Conservation (phyloP, 2,797 vertebrate genomes). For the Manis pentadactyla region DNA sequence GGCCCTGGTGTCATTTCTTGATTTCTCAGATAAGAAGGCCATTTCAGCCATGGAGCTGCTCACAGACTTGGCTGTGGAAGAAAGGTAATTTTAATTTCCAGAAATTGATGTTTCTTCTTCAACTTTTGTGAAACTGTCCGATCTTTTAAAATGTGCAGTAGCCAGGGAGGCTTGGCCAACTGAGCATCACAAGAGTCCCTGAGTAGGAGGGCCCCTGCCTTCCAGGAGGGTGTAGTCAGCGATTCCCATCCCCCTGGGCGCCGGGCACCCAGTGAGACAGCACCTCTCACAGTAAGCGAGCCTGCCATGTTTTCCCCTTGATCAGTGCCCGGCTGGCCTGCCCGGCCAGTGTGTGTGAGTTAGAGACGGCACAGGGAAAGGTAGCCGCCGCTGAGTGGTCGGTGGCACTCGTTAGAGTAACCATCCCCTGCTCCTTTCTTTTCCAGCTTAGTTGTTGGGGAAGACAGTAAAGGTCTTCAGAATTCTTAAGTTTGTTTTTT, state of each 20-base stretch:
- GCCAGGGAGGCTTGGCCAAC: neutral
- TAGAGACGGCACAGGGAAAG: neutral
- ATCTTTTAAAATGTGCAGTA: neutral
- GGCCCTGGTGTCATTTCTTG: conserved; percentile 88
- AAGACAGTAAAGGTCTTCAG: neutral
- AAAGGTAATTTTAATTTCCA: conserved; percentile 87
- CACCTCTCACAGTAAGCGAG: neutral
- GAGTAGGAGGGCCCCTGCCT: neutral
- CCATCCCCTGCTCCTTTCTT: neutral
- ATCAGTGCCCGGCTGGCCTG: neutral
- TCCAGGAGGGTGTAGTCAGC: neutral
- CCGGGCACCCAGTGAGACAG: neutral
- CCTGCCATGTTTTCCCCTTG: neutral
- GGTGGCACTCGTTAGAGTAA: neutral
- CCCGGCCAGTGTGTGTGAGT: neutral
- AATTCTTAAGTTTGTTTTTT: neutral
- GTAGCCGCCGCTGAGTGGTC: no score
- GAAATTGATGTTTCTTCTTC: neutral
- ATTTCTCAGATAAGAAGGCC: conserved; percentile 81
- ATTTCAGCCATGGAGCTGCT: conserved; percentile 87
- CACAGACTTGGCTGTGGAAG: conserved; percentile 87
- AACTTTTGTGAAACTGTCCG: neutral
- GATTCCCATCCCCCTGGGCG: fast-evolving
- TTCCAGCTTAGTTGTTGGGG: neutral
- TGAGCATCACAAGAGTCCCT: neutral